Evolutionary conservation across 2,888 invertebrate genomes (phyloP), one percentile per base, ranked within the genome.

Genomic region (Bursaphelenchus okinawaensis): DNA sequence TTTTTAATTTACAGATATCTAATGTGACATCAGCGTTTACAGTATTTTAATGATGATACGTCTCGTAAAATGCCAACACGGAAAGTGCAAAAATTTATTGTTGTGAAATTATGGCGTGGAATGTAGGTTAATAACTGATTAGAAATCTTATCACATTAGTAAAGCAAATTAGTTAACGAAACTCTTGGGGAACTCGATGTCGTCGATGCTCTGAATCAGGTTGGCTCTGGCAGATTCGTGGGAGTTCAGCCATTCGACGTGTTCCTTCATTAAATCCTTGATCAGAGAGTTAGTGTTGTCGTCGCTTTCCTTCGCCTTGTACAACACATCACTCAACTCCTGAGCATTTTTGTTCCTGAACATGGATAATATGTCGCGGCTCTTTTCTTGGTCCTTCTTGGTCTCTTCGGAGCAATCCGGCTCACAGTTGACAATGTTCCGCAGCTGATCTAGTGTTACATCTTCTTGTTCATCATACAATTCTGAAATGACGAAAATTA

Each of bases 321-420:
- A 52, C 22, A 72, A 55, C 27, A 68, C 28, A 20, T 54, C 55
- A 54, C 31, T 52, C 27, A 65, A 61, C 52, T 71, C 69, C n/a
- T 71, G 67, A 31, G 63, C 62, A 9, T 59, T 75, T 31, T 74
- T 72, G 52, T 62, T 70, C 12, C 72, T 69, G 64, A 71, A 72
- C 55, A 62, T 29, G 9, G 59, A 29, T 50, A 72, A 52, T 20
- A 72, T 62, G 28, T 74, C 68, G 8, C 50, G 63, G 28, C 71
- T 72, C 28, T 71, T 72, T 57, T 71, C 70, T 62, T 71, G 74
- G 31, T 76, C 75, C 31, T 68, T 75, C 57, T 71, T 65, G 52
- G 75, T 76, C 52, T 79, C 78, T 58, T 80, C 79, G 1, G 66
- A 66, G 8, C 67, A 40, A 69, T 80, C 78, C 50, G 71, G 55